phyloP scores from a whole-genome alignment of 2,113 vertebrate genomes.

The Thunnus maccoyii region DNA sequence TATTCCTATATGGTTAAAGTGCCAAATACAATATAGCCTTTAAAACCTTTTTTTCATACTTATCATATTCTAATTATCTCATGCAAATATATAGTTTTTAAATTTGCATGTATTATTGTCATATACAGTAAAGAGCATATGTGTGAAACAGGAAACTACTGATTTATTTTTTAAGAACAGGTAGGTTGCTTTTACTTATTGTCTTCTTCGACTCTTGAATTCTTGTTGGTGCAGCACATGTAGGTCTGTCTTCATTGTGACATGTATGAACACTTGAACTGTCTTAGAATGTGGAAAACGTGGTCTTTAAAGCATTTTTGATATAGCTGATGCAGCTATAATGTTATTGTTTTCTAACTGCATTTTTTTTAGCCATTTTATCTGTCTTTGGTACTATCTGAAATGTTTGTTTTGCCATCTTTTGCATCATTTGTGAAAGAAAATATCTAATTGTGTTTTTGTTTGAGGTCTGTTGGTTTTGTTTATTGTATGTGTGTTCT shows the following conservation, averaged over 20 bases:
- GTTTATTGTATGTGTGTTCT: conserved; percentile 18
- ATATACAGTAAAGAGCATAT: conserved; percentile 36
- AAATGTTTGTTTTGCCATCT: conserved; percentile 26
- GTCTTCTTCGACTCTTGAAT: conserved; percentile 28
- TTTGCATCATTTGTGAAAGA: conserved; percentile 44
- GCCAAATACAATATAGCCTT: conserved; percentile 37
- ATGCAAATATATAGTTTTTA: conserved; percentile 46
- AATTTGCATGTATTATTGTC: conserved; percentile 51
- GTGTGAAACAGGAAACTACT: conserved; percentile 78
- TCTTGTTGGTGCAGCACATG: conserved; percentile 18
- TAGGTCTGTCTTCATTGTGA: conserved; percentile 27
- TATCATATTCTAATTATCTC: conserved; percentile 14
- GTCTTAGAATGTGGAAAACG: conserved; percentile 27
- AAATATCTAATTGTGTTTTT: conserved; percentile 10
- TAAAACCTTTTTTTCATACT: conserved; percentile 23
- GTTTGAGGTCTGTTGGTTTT: background rate
- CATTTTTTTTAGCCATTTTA: conserved; percentile 37
- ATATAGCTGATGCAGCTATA: conserved; percentile 26
- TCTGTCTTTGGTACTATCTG: conserved; percentile 45
- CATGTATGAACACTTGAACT: conserved; percentile 56
- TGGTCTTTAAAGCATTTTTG: conserved; percentile 10
- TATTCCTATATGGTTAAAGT: conserved; percentile 21
- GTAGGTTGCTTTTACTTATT: conserved; percentile 23
- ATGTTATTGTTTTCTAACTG: conserved; percentile 12
- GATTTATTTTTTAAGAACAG: conserved; percentile 44